Evolutionary conservation across 2,113 vertebrate genomes (phyloP).

Genomic region (Parus major): DNA sequence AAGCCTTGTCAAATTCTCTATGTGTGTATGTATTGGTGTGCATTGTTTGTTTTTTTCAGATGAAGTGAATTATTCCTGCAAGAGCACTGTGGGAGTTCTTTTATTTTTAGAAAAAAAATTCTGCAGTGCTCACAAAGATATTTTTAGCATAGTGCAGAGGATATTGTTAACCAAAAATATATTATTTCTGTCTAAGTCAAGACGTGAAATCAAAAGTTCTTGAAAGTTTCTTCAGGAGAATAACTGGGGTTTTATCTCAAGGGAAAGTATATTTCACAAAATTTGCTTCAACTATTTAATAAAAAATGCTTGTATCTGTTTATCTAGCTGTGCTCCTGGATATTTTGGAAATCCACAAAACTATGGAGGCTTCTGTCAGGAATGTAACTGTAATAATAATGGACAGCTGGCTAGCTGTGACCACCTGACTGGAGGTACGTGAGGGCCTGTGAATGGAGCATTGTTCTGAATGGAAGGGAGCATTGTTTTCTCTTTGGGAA

Average conservation of each 20-base stretch:
- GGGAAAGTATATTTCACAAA: not conserved
- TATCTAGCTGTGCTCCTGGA: conserved; percentile 87
- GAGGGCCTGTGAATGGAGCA: not conserved
- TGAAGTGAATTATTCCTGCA: not conserved
- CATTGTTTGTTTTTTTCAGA: not conserved
- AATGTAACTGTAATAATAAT: conserved; percentile 82
- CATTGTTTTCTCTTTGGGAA: not conserved
- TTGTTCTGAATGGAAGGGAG: not conserved
- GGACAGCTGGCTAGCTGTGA: conserved; percentile 82
- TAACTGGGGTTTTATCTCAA: not conserved
- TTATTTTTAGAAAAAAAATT: not conserved
- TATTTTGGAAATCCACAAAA: conserved; percentile 89
- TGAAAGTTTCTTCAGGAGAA: not conserved
- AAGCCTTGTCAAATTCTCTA: not conserved
- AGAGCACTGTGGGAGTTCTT: not conserved
- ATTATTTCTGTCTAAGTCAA: not conserved
- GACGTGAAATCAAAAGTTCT: not conserved
- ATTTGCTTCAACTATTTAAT: not conserved
- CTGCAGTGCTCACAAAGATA: not conserved
- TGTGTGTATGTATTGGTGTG: not conserved
- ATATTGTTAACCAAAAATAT: not conserved
- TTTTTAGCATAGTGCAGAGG: conserved; percentile 28
- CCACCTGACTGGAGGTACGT: conserved; percentile 84
- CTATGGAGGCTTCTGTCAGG: conserved; percentile 82
- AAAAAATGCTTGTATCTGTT: not conserved